Percentiles rank a stretch among this genome's conserved stretches.
phyloP scores from a whole-genome alignment of 2,888 invertebrate species.

The Agriopis leucophaearia region DNA sequence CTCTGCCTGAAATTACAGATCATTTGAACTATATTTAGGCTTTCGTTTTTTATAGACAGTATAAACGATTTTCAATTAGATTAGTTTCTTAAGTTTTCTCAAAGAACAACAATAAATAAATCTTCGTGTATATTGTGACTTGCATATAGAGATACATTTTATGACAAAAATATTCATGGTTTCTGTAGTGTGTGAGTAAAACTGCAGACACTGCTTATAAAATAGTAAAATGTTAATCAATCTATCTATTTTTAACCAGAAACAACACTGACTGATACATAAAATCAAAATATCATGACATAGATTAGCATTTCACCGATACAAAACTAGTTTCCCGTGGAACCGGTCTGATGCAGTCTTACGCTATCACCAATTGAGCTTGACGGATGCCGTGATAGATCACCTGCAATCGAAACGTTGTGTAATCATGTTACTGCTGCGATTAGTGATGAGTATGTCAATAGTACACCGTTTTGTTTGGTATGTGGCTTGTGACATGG shows the following conservation, averaged over 20 bases:
- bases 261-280: background rate
- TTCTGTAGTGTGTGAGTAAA: too few relatives aligned
- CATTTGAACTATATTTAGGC: too few relatives aligned
- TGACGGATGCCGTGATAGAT: conserved; percentile 35
- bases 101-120: too few relatives aligned
- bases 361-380: conserved; percentile 31
- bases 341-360: conserved; percentile 20
- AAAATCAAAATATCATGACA: background rate
- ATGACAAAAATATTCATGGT: too few relatives aligned
- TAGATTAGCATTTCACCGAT: conserved; percentile 8
- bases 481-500: background rate
- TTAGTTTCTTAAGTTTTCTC: too few relatives aligned
- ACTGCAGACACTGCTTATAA: too few relatives aligned
- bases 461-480: conserved; percentile 8
- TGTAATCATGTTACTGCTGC: conserved; percentile 9
- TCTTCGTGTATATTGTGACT: too few relatives aligned
- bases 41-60: too few relatives aligned
- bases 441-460: conserved; percentile 24
- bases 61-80: too few relatives aligned
- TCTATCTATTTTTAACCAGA: background rate
- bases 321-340: conserved; percentile 6
- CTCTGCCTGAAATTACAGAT: too few relatives aligned
- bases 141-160: too few relatives aligned
- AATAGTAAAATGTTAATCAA: too few relatives aligned
- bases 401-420: conserved; percentile 14